These are phyloP conservation scores for Anthopleura sola DNA, from an alignment of 64 coral and sea anemone genomes.

Conservation along the genomic window DNA sequence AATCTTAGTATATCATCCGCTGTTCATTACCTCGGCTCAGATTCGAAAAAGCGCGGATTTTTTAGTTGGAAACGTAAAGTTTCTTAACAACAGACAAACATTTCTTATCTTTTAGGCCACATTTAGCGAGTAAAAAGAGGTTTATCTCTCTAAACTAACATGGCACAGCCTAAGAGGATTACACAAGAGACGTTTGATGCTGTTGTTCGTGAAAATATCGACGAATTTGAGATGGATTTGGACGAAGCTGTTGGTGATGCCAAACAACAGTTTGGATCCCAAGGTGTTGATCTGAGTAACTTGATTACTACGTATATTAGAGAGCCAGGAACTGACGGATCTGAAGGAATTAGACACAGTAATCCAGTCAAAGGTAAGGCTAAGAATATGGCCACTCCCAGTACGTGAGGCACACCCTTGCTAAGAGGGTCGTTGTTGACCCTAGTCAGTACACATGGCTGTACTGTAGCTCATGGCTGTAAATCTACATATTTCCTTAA, in stretches of 20 bases:
- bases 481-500: no score
- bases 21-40: neutral
- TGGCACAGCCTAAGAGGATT: conserved; percentile 76
- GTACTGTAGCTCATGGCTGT: no score
- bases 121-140: neutral
- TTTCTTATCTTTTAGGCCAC: neutral
- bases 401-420: neutral
- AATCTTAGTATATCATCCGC: neutral
- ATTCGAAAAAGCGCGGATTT: conserved; percentile 7
- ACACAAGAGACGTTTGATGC: conserved; percentile 82
- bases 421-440: neutral
- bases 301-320: conserved; percentile 64
- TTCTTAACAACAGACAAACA: neutral
- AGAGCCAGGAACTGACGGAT: conserved; percentile 29
- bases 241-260: conserved; percentile 64
- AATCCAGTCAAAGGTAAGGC: conserved; percentile 82
- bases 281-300: conserved; percentile 80
- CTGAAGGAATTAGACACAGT: conserved; percentile 57
- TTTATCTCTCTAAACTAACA: neutral
- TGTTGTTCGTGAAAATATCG: conserved; percentile 82
- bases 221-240: conserved; percentile 93
- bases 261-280: conserved; percentile 62
- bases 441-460: neutral
- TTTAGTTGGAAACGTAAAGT: neutral
- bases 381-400: neutral